Evolutionary conservation across 1,140 invertebrate species (phyloP).

Genomic region (Zaprionus africanus): DNA sequence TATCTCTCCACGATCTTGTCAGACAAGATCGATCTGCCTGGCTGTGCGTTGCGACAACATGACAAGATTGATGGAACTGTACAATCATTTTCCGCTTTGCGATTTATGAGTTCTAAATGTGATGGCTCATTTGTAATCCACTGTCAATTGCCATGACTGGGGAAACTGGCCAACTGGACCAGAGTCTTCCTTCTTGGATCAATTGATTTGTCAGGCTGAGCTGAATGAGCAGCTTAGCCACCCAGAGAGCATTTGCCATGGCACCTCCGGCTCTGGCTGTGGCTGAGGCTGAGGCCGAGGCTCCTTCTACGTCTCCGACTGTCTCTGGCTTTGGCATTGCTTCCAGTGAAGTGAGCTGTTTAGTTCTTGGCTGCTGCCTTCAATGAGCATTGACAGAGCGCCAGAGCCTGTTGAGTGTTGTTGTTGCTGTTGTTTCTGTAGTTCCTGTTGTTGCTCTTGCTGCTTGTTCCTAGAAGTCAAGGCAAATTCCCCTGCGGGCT

Average conservation of each 20-base stretch:
- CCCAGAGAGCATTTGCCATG: constrained; percentile 31
- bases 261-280: neutral
- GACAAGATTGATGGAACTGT: constrained; percentile 9
- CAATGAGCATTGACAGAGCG: constrained; percentile 77
- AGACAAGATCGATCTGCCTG: constrained; percentile 7
- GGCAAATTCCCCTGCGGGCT: constrained; percentile 66
- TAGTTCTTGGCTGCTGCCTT: constrained; percentile 46
- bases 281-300: too few species aligned
- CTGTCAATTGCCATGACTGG: constrained; percentile 46
- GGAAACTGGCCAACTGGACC: constrained; percentile 8
- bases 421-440: constrained; percentile 26
- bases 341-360: constrained; percentile 74
- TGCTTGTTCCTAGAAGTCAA: constrained; percentile 48
- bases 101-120: constrained; percentile 68
- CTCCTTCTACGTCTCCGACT: neutral
- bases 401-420: constrained; percentile 38
- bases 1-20: neutral
- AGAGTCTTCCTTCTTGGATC: constrained; percentile 25
- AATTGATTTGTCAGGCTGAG: constrained; percentile 71
- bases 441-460: neutral
- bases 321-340: constrained; percentile 2
- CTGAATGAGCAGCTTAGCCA: constrained; percentile 25
- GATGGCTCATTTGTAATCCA: constrained; percentile 65
- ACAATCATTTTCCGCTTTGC: constrained; percentile 20
- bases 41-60: neutral